Evolutionary conservation across 2,113 vertebrate genomes (phyloP).

Genomic region (Podiceps cristatus): DNA sequence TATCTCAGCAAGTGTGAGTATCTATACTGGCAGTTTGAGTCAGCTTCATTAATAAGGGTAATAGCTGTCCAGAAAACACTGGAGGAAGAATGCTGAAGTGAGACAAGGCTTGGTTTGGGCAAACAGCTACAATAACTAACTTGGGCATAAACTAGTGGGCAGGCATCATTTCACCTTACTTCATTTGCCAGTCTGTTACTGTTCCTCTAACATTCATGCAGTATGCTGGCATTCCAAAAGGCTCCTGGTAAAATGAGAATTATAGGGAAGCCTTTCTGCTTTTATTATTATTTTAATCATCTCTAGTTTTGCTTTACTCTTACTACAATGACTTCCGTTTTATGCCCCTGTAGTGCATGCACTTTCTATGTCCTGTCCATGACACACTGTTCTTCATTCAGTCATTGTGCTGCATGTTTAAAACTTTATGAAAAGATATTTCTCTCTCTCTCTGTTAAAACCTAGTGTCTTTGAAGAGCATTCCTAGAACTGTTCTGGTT

Average conservation of each 20-base stretch:
- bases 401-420: background rate
- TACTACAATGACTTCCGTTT: background rate
- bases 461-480: background rate
- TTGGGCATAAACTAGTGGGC: background rate
- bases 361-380: background rate
- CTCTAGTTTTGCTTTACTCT: background rate
- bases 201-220: background rate
- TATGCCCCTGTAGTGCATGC: background rate
- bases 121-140: background rate
- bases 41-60: background rate
- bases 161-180: background rate
- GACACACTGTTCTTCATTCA: background rate
- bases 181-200: background rate
- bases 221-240: background rate
- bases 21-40: background rate
- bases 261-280: background rate
- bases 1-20: background rate
- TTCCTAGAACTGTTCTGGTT: background rate
- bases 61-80: background rate
- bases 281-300: background rate
- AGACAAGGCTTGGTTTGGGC: background rate
- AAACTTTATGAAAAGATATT: background rate
- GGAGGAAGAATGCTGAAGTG: background rate
- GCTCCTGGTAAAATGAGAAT: background rate
- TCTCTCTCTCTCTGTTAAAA: background rate